phyloP scores from a whole-genome alignment of 1,140 invertebrate genomes.

The Nasonia giraulti region DNA sequence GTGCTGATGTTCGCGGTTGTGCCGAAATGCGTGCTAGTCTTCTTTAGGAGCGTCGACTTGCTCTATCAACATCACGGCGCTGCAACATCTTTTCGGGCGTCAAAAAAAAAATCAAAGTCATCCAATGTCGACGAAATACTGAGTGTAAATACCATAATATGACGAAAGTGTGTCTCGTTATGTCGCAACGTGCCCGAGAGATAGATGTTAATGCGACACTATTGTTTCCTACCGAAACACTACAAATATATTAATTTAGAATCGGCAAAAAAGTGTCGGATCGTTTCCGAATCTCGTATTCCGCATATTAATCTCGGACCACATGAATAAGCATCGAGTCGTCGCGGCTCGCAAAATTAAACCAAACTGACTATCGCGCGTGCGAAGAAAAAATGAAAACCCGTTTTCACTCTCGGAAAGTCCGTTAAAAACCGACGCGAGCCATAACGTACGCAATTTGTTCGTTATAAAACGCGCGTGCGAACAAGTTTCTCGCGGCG shows the following conservation, averaged over 20 bases:
- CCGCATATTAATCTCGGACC: neutral
- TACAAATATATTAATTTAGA: neutral
- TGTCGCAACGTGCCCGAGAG: too few species aligned
- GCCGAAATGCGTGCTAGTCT: too few species aligned
- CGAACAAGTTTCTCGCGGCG: conserved; percentile 44
- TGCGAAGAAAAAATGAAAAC: neutral
- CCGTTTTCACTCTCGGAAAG: neutral
- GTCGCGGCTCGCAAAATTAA: neutral
- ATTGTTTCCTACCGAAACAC: neutral
- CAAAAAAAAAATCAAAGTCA: neutral
- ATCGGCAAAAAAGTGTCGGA: neutral
- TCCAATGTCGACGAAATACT: neutral
- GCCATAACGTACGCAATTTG: conserved; percentile 37
- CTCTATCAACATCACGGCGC: neutral
- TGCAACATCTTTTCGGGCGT: neutral
- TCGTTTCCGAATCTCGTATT: neutral
- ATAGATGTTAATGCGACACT: neutral
- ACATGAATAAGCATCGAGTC: neutral
- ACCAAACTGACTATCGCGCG: neutral
- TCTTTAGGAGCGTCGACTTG: neutral
- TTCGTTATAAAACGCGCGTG: conserved; percentile 34
- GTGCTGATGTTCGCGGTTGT: too few species aligned
- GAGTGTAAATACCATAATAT: neutral
- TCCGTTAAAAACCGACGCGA: conserved; percentile 6
- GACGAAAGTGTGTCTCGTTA: neutral